phyloP scores from a whole-genome alignment of 1,140 invertebrate genomes.

The Nylanderia fulva region DNA sequence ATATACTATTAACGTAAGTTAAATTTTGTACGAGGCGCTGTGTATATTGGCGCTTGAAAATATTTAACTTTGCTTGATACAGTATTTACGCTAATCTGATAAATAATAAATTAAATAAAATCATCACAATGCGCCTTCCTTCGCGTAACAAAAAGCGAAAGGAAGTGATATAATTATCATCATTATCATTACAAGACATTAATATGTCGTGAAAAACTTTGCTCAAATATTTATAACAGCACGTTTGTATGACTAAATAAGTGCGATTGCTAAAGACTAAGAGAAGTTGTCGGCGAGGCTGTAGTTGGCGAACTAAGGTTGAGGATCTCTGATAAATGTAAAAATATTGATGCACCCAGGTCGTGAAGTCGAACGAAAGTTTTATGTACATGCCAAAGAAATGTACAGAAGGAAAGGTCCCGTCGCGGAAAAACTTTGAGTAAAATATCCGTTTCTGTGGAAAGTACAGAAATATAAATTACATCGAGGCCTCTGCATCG shows the following conservation, averaged over 20 bases:
- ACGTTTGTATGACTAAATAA: background rate
- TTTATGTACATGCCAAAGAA: slow-evolving; percentile 63
- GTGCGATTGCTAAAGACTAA: background rate
- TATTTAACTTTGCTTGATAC: background rate
- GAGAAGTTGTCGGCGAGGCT: background rate
- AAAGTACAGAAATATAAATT: slow-evolving; percentile 75
- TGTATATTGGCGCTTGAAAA: background rate
- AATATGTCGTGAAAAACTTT: background rate
- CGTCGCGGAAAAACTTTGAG: slow-evolving; percentile 65
- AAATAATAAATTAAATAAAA: background rate
- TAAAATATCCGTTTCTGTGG: slow-evolving; percentile 73
- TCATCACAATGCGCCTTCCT: background rate
- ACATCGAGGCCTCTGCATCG: slow-evolving; percentile 62
- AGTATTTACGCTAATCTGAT: background rate
- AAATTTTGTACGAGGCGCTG: background rate
- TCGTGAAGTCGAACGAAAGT: slow-evolving; percentile 57
- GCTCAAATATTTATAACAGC: background rate
- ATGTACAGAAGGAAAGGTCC: slow-evolving; percentile 25
- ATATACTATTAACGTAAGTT: background rate
- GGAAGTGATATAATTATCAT: background rate
- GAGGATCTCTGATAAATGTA: slow-evolving; percentile 13
- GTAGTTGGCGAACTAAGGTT: slow-evolving; percentile 25
- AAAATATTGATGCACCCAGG: slow-evolving; percentile 45
- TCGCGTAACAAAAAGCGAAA: background rate
- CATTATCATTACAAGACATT: too few species aligned